Base-by-base conservation (phyloP, 2,888 invertebrate species). In the Xestia rhomboidea region DNA sequence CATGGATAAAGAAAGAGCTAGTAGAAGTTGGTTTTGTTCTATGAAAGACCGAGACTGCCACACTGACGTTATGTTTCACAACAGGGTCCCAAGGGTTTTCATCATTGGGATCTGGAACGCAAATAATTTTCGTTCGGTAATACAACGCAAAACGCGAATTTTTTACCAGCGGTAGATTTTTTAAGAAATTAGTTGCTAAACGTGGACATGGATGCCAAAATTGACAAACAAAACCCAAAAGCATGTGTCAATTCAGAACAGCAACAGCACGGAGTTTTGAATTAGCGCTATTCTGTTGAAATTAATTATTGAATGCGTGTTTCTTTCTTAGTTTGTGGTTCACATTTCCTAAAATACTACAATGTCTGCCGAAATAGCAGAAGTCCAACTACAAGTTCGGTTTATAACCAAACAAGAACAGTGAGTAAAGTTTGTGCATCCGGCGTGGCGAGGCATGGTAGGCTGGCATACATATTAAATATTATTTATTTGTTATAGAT, bases 381-480 rank as follows among this genome's bases (percentile, higher is more conserved):
- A 96, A 92, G 97, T 97, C 49, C 98, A 98, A 92, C 93, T 98
- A 77, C 98, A 98, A 97, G 98, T 98, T 79, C 97, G 98, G 90
- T 97, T 98, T 88, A 95, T 98, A 82, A 98, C 98, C 24, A 98
- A 98, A 96, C 98, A 98, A 92, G 97, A 97, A 93, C 97, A 97
- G 98, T 98, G 96, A 97, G 98, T 97, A 73, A 81, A 24, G 21
- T 82, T 82, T 78, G 73, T 76, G 83, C 77, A 81, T 88, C 90
- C 90, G 90, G 84, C 80, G 77, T 87, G 85, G 82, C 70, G 54
- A 34, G 44, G 72, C 62, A 71, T 76, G 75, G 60, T 44, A 68
- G 41, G 34, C 30, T 21, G 24, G 0, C 54, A 57, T 10, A 54
- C 27, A 18, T 72, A 41, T 18, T 49, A 49, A 71, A 30, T 57